These are phyloP conservation scores for Eulemur albifrons DNA, from an alignment of 2,797 vertebrate species.

Conservation along the genomic window DNA sequence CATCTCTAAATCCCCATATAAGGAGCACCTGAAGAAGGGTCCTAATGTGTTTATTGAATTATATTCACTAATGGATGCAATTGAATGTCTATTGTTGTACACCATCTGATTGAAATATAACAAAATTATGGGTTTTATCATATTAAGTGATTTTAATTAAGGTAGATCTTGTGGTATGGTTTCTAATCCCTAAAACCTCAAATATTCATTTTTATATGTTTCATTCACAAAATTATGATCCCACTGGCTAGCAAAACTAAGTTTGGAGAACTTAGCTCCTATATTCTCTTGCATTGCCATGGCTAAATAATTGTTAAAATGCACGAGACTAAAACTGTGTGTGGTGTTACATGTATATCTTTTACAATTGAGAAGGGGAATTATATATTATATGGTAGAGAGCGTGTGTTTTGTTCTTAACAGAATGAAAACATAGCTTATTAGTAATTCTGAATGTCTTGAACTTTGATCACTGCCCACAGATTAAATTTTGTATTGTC, in stretches of 20 bases:
- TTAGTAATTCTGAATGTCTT: constrained; percentile 13
- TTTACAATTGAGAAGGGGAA: not conserved
- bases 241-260: not conserved
- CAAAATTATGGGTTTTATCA: not conserved
- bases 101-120: not conserved
- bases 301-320: not conserved
- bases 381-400: not conserved
- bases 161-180: not conserved
- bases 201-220: not conserved
- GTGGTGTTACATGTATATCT: not conserved
- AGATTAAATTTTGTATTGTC: not conserved
- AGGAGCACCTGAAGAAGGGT: accelerated
- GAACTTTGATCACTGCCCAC: not conserved
- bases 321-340: not conserved
- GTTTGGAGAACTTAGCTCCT: not conserved
- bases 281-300: not conserved
- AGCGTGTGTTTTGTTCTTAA: not conserved
- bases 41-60: not conserved
- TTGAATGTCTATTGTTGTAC: not conserved
- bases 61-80: not conserved
- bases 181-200: not conserved
- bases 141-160: not conserved
- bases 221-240: not conserved
- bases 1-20: not conserved
- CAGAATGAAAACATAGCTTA: not conserved